Evolutionary conservation across 2,888 invertebrate species (phyloP), one percentile per base, ranked within the genome.

Genomic region (Tethea ocularis): DNA sequence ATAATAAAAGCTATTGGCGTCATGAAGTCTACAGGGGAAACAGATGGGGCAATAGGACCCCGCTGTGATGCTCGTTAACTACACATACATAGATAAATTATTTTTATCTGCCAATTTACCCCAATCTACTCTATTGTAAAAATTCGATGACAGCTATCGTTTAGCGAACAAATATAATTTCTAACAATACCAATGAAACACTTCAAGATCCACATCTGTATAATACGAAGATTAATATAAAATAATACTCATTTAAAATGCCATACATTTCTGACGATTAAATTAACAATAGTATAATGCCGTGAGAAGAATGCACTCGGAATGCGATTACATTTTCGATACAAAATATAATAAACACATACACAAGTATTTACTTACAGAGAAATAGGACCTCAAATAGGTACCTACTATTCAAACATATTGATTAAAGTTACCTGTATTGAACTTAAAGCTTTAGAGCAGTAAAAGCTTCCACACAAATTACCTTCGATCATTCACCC

Each of bases 31-130:
- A 80, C 63, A 77, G 81, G 88, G 88, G 87, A 78, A 77, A 78
- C 80, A 84, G 84, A 80, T 82, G 83, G 84, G 80, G 72, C 66
- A 70, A 69, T 74, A 82, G 78, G 74, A 72, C 87, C 92, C 91
- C 84, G 87, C 86, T 76, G 88, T 60, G 82, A 70, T 70, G 81
- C 82, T 89, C 88, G 89, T 90, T 91, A 91, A 87, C 88, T 85
- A 80, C 81, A 80, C 78, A 82, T 82, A 86, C 75, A 82, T 75
- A 83, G 84, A 90, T 89, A 86, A 86, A 89, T 92, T 89, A 89
- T 90, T 91, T 87, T 90, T 88, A 90, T 91, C 87, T 86, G 84
- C 85, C 91, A 89, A 89, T 91, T 91, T 91, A 90, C 88, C 88
- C 89, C 90, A 91, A 87, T 90, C 86, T 83, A 77, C 77, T 81